phyloP scores from a whole-genome alignment of 2,113 vertebrate genomes.

The Ptychochromis oligacanthus region DNA sequence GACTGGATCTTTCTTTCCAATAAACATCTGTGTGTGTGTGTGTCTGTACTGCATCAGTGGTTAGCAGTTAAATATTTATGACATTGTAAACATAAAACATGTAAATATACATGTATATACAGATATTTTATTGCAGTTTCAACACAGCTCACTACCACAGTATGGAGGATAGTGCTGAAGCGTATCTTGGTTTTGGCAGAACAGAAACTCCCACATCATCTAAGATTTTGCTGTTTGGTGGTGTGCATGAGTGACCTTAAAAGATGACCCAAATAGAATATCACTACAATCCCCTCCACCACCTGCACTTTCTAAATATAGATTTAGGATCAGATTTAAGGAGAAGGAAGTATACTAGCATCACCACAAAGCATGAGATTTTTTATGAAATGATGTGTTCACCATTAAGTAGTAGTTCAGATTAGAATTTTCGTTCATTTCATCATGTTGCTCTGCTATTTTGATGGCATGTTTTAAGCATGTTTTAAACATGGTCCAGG shows the following conservation, averaged over 20 bases:
- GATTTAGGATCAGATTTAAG: slow-evolving; percentile 12
- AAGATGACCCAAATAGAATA: slow-evolving; percentile 36
- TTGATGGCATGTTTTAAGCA: background rate
- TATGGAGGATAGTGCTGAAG: background rate
- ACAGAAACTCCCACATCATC: background rate
- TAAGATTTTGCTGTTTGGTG: background rate
- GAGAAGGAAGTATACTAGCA: background rate
- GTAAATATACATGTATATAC: background rate
- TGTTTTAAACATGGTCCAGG: no score
- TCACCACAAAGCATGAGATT: background rate
- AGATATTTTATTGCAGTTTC: background rate
- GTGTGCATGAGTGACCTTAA: slow-evolving; percentile 38
- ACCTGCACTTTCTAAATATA: slow-evolving; percentile 46
- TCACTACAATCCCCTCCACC: slow-evolving; percentile 21
- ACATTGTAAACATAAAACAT: background rate
- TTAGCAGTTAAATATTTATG: background rate
- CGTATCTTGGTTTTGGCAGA: slow-evolving; percentile 6
- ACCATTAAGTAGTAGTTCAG: background rate
- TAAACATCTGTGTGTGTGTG: background rate
- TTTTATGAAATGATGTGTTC: background rate
- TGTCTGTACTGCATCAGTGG: background rate
- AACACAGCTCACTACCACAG: background rate
- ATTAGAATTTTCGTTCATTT: background rate
- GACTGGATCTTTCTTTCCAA: background rate
- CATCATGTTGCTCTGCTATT: background rate